Evolutionary conservation across 2,797 vertebrate species (phyloP).

Genomic region (Steatocranus sp.): DNA sequence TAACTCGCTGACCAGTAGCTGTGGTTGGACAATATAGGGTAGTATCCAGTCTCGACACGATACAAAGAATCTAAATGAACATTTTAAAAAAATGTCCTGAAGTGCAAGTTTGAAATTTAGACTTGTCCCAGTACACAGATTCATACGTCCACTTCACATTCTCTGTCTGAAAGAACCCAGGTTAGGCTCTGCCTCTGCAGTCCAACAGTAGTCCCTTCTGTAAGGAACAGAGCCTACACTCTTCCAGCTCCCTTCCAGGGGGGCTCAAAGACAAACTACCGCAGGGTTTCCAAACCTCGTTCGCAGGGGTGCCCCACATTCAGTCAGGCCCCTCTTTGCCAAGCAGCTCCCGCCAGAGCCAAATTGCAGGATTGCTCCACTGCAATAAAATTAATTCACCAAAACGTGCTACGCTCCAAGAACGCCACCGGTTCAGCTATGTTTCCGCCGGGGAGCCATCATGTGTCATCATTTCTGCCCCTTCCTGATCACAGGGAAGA

Average conservation of each 20-base stretch:
- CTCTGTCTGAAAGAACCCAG: neutral
- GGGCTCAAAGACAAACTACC: constrained; percentile 70
- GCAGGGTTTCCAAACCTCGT: constrained; percentile 77
- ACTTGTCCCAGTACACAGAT: constrained; percentile 28
- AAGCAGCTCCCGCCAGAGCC: constrained; percentile 60
- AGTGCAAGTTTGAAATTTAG: constrained; percentile 60
- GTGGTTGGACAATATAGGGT: constrained; percentile 27
- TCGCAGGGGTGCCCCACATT: constrained; percentile 57
- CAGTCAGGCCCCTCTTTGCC: constrained; percentile 47
- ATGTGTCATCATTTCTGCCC: constrained; percentile 61
- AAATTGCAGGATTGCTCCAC: constrained; percentile 75
- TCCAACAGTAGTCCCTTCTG: constrained; percentile 21
- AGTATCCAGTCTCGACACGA: constrained; percentile 19
- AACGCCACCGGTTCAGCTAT: constrained; percentile 67
- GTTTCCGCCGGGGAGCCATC: constrained; percentile 81
- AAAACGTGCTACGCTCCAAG: constrained; percentile 35
- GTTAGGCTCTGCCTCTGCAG: constrained; percentile 8
- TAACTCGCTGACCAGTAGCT: constrained; percentile 72
- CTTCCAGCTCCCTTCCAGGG: constrained; percentile 36
- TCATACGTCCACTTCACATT: constrained; percentile 14
- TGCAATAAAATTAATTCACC: constrained; percentile 60
- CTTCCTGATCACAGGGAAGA: constrained; percentile 33
- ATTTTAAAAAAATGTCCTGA: constrained; percentile 45
- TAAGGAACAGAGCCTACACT: constrained; percentile 31
- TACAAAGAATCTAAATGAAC: constrained; percentile 33